Evolutionary conservation across 1,140 invertebrate genomes (phyloP), one percentile per base, ranked within the genome.

Genomic region (Venturia canescens): DNA sequence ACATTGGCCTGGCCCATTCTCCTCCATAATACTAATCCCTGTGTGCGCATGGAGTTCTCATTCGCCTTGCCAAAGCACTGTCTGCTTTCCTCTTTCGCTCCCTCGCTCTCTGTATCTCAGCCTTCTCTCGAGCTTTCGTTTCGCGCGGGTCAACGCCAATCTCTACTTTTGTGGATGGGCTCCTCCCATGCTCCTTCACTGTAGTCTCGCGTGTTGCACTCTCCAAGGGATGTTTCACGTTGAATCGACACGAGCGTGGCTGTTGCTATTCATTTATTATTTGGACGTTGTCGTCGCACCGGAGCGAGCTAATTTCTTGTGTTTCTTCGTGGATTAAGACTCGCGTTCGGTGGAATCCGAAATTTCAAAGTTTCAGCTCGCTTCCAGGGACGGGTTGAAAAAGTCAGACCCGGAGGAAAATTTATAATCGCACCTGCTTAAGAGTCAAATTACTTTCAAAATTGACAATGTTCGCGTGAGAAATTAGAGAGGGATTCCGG

Each of bases 1-100:
- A 79, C 83, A 83, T 83, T 87, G 85, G 83, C 76, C 75, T 26
- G 50, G 26, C 50, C 29, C 72, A 60, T 21, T 60, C 60, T 63
- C 60, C 23, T 0, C 23, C 60, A 63, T 63, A 18, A 53, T 34
- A 48, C 53, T 76, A 76, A 76, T 76, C 72, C 72, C 1, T 26
- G 29, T 63, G 60, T 63, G n/a, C 9, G 69, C 69, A 44, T 31
- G 50, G 29, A 76, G 27, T 53, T 76, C 50, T 18, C 72, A 76
- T 76, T 76, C 72, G 48, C 16, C 11, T 76, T 76, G 23, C 50
- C 11, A 63, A 63, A 26, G 15, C 53, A n/a, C 53, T 57, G 18
- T 57, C 21, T 11, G 26, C 50, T n/a, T 38, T 5, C 9, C n/a
- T 16, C 11, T 70, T 31, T 38, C 31, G 38, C 31, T 23, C 34